A percentile compares a stretch with the other conserved stretches of the same genome.
These are phyloP conservation scores for Aphyosemion australe DNA, from an alignment of 2,113 vertebrate species.

Conservation along the genomic window DNA sequence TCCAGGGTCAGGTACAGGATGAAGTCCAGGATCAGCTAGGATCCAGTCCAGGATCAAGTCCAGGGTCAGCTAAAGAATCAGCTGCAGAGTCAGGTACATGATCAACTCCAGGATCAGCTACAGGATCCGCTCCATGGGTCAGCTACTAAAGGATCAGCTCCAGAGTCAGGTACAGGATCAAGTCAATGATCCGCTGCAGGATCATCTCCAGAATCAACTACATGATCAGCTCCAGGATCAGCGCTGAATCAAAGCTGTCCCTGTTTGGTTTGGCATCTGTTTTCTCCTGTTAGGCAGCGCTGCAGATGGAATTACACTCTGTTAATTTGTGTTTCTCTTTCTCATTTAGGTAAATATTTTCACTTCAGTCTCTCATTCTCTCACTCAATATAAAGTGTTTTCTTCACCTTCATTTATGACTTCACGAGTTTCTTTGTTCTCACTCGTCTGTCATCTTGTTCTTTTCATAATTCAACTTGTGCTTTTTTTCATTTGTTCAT, in stretches of 20 bases:
- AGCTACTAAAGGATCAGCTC: too few species aligned
- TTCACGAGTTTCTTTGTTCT: conserved; percentile 2
- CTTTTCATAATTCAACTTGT: neutral
- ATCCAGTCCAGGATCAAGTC: too few species aligned
- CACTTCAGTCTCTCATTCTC: conserved; percentile 9
- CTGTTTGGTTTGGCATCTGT: conserved; percentile 50
- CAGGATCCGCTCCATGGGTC: too few species aligned
- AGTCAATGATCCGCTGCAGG: conserved; percentile 17
- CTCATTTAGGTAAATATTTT: conserved; percentile 35
- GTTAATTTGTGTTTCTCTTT: conserved; percentile 32
- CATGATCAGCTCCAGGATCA: too few species aligned
- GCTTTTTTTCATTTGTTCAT: neutral
- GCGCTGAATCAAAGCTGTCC: conserved; percentile 11
- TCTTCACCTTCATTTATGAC: neutral
- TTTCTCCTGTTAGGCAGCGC: conserved; percentile 1
- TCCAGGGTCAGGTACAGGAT: too few species aligned
- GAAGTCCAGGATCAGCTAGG: too few species aligned
- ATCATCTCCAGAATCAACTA: too few species aligned
- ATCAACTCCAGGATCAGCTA: neutral
- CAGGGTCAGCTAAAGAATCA: too few species aligned
- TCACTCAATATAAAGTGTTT: conserved; percentile 13
- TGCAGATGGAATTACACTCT: conserved; percentile 40
- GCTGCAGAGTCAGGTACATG: too few species aligned
- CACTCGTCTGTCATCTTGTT: neutral
- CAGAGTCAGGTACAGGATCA: too few species aligned